Base-by-base conservation (phyloP, 2,888 invertebrate genomes). In the Agrochola lychnidis region DNA sequence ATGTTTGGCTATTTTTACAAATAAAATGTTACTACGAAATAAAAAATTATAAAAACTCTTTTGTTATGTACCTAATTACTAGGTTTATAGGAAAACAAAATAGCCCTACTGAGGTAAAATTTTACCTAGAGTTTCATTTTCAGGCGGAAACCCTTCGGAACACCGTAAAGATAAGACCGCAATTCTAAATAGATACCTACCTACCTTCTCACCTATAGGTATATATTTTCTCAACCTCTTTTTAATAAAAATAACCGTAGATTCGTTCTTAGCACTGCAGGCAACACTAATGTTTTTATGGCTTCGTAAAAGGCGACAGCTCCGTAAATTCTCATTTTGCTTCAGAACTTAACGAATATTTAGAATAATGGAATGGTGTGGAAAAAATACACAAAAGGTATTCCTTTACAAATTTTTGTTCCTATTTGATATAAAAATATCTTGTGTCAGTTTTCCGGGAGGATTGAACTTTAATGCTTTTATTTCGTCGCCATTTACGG, bases 241-340 rank as follows among this genome's bases (percentile, higher is more conserved):
- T 61, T 48, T 5, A 66, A 40, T 30, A 3, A 48, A 79, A 74
- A 59, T 40, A 53, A 61, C 22, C 30, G 40, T 51, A 67, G 14
- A 56, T 62, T 62, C 19, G 9, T 62, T 62, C 30, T 30, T 67
- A 67, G 30, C 56, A n/a, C 56, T 81, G 48, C 56, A 57, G 62
- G 30, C 40, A 40, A 57, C n/a, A 25, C 48, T 82, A 63, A 67
- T 63, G 9, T 51, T 57, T 80, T 74, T 42, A 79, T 57, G 30
- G 22, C n/a, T 79, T 48, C n/a, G 19, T 70, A 70, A 79, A 77
- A 69, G 48, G 40, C 62, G 10, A 57, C 56, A 51, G 62, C 36
- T n/a, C 14, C 16, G 36, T 57, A 51, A 63, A 79, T 51, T 68
- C 51, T 75, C n/a, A 36, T 74, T 78, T 42, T 63, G 12, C 75